phyloP scores from a whole-genome alignment of 2,113 vertebrate genomes.

The Paedocypris sp. region DNA sequence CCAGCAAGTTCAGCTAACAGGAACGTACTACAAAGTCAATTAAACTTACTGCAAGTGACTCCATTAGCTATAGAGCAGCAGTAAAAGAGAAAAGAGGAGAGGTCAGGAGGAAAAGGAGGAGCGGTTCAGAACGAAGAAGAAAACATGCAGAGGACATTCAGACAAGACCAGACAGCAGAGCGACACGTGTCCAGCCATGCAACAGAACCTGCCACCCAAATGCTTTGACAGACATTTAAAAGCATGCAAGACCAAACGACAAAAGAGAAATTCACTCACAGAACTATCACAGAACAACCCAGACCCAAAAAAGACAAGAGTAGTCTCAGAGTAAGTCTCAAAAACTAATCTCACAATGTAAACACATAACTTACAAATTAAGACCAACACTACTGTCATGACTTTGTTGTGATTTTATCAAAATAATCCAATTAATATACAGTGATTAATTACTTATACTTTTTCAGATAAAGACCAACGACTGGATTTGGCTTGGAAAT shows the following conservation, averaged over 20 bases:
- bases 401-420: too few relatives aligned
- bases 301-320: conserved; percentile 51
- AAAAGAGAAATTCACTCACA: conserved; percentile 57
- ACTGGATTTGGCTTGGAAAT: too few relatives aligned
- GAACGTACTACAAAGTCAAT: too few relatives aligned
- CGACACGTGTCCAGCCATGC: too few relatives aligned
- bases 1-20: too few relatives aligned
- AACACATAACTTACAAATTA: too few relatives aligned
- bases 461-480: too few relatives aligned
- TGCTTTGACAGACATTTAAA: conserved; percentile 26
- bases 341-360: neutral
- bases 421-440: too few relatives aligned
- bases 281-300: conserved; percentile 56
- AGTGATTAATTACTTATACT: too few relatives aligned
- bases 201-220: too few relatives aligned
- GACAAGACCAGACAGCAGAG: too few relatives aligned
- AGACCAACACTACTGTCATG: too few relatives aligned
- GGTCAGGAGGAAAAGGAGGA: conserved; percentile 66
- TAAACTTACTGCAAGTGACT: conserved; percentile 99
- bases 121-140: conserved; percentile 69
- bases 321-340: conserved; percentile 41
- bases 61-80: conserved; percentile 99
- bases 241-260: conserved; percentile 24
- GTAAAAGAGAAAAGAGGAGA: conserved; percentile 77
- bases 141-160: conserved; percentile 79